Evolutionary conservation across 2,113 vertebrate genomes (phyloP).

Genomic region (Synodontis membranacea): DNA sequence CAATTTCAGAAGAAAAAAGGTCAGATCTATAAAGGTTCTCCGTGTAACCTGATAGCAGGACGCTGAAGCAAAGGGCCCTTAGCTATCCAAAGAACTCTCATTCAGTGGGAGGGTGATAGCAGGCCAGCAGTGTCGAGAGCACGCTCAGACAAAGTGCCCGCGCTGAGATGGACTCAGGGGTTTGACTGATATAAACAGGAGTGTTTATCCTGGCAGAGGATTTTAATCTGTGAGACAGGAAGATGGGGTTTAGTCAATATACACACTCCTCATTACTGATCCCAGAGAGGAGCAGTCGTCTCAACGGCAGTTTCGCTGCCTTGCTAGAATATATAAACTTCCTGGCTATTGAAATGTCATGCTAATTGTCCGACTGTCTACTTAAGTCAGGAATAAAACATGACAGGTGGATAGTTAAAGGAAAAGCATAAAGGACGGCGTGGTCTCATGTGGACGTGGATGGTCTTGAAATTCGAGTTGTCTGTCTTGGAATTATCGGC

Average conservation of each 20-base stretch:
- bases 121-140: neutral
- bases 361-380: neutral
- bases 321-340: neutral
- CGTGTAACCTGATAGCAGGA: neutral
- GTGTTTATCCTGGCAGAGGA: constrained; percentile 54
- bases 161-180: constrained; percentile 22
- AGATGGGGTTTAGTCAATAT: constrained; percentile 39
- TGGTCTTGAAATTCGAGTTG: neutral
- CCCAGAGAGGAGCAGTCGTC: neutral
- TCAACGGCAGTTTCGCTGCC: neutral
- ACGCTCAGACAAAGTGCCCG: constrained; percentile 28
- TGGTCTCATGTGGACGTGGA: neutral
- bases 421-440: neutral
- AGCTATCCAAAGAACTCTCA: neutral
- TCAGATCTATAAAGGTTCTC: neutral
- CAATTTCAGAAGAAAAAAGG: neutral
- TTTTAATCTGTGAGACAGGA: constrained; percentile 35
- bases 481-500: neutral
- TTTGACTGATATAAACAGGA: constrained; percentile 60
- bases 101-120: neutral
- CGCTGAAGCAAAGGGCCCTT: neutral
- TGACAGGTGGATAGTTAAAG: neutral
- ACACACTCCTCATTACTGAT: constrained; percentile 7
- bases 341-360: neutral
- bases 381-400: constrained; percentile 14